These are phyloP conservation scores for Actenoides hombroni DNA, from an alignment of 2,113 vertebrate genomes.

Conservation along the genomic window DNA sequence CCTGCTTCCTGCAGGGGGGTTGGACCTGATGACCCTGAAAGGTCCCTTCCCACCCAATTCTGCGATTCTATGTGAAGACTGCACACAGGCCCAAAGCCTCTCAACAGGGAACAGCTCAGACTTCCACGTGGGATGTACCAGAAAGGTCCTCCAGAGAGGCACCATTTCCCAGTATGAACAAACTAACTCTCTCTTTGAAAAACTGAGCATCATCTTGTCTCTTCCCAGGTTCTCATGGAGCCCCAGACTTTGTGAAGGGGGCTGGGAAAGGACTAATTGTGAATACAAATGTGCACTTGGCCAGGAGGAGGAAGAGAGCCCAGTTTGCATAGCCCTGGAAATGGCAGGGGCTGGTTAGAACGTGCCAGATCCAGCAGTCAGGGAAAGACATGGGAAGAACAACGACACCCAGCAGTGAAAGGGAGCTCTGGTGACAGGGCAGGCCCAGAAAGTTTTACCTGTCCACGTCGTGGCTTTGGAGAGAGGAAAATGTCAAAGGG, in stretches of 20 bases:
- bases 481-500: neutral
- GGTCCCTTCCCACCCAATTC: neutral
- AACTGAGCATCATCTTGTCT: rapidly evolving
- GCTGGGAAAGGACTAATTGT: neutral
- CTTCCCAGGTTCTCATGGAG: neutral
- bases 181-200: neutral
- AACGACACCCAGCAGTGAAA: rapidly evolving
- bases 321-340: neutral
- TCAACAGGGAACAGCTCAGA: rapidly evolving
- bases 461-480: neutral
- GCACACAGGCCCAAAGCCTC: neutral
- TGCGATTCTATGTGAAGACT: neutral
- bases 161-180: neutral
- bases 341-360: neutral
- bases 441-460: neutral
- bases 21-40: neutral
- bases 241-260: rapidly evolving
- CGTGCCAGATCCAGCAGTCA: neutral
- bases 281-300: neutral
- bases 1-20: neutral
- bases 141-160: neutral
- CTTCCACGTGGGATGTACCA: neutral
- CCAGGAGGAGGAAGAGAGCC: neutral
- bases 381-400: neutral
- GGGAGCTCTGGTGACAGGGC: neutral